Evolutionary conservation across 2,797 vertebrate species (phyloP).

Genomic region (Spondyliosoma cantharus): DNA sequence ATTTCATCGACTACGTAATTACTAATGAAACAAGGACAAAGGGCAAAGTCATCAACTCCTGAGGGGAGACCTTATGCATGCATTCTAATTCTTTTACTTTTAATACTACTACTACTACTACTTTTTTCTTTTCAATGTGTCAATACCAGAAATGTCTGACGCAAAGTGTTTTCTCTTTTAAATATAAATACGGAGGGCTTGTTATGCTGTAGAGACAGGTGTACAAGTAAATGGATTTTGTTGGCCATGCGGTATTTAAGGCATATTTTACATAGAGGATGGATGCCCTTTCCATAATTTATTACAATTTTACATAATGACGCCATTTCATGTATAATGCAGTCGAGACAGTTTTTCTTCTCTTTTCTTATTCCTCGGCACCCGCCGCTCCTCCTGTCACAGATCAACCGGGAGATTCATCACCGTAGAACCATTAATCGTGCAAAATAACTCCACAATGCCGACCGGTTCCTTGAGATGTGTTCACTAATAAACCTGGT

Average conservation of each 20-base stretch:
- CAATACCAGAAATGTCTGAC: constrained; percentile 4
- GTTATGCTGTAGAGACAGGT: constrained; percentile 26
- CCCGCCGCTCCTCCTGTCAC: constrained; percentile 32
- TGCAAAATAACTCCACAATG: constrained; percentile 61
- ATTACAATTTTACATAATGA: constrained; percentile 70
- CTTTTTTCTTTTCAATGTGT: constrained; percentile 24
- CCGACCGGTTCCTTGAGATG: constrained; percentile 47
- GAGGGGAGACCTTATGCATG: constrained; percentile 24
- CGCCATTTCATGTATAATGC: constrained; percentile 75
- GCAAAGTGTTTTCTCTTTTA: constrained; percentile 5
- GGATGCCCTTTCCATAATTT: constrained; percentile 66
- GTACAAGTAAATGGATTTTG: constrained; percentile 39
- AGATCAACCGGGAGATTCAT: constrained; percentile 49
- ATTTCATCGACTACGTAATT: constrained; percentile 70
- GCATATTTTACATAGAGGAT: constrained; percentile 54
- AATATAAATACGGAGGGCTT: constrained; percentile 20
- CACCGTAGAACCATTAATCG: constrained; percentile 34
- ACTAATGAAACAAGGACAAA: constrained; percentile 76
- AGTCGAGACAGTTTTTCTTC: constrained; percentile 47
- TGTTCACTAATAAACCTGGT: constrained; percentile 68
- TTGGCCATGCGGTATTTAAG: constrained; percentile 47
- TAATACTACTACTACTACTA: too few relatives aligned
- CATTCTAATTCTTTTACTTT: constrained; percentile 14
- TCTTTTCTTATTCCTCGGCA: constrained; percentile 39
- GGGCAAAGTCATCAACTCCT: constrained; percentile 69